A percentile compares a stretch with the other conserved stretches of the same genome.
Conservation (phyloP, 1,140 invertebrate species). For the Propsilocerus akamusi region DNA sequence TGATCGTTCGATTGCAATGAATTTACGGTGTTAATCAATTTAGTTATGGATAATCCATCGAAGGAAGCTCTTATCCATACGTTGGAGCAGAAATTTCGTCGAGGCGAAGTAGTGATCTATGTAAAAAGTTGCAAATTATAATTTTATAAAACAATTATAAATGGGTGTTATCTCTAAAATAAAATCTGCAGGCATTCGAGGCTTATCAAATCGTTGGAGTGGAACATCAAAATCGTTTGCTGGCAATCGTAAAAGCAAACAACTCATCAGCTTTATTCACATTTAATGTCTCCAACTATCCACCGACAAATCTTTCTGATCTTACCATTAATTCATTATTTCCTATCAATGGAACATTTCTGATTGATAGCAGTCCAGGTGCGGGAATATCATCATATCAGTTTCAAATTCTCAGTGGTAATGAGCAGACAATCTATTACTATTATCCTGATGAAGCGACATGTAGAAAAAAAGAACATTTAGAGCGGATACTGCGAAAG, state of each 20-base stretch:
- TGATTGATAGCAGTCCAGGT: constrained; percentile 29
- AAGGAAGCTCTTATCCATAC: neutral
- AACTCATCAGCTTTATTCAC: constrained; percentile 42
- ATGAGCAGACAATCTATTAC: constrained; percentile 14
- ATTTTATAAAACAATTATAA: neutral
- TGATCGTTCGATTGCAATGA: too few relatives aligned
- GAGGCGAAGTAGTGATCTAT: neutral
- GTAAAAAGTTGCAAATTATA: neutral
- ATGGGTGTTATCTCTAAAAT: neutral
- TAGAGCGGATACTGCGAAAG: neutral
- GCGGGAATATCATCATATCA: constrained; percentile 15
- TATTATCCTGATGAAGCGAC: constrained; percentile 15
- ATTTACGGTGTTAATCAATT: too few relatives aligned
- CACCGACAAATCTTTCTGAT: constrained; percentile 36
- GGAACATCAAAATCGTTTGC: constrained; percentile 25
- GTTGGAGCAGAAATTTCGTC: constrained; percentile 6
- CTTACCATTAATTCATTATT: constrained; percentile 43
- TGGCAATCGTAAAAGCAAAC: constrained; percentile 46
- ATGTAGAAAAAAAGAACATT: neutral
- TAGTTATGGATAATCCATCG: neutral
- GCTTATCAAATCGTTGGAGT: constrained; percentile 21
- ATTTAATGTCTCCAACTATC: constrained; percentile 32
- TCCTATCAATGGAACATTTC: constrained; percentile 45
- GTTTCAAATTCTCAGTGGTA: constrained; percentile 14
- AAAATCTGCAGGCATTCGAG: constrained; percentile 15